A percentile compares a stretch with the other conserved stretches of the same genome.
Conservation (phyloP, 2,888 invertebrate genomes). For the Ametastegia equiseti region DNA sequence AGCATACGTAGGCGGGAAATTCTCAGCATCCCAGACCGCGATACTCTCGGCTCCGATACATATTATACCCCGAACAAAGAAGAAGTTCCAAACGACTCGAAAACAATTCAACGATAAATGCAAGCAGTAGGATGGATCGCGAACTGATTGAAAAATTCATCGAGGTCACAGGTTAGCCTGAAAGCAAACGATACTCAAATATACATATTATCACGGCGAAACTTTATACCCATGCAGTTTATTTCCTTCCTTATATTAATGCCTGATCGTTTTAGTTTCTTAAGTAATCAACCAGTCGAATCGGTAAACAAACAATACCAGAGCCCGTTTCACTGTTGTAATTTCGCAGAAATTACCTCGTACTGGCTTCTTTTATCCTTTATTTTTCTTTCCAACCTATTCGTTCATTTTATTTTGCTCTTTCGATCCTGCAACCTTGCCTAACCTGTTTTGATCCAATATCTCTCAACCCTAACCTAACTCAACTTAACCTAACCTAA, state of each 20-base stretch:
- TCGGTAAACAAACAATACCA: conserved; percentile 34
- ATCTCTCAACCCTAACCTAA: not conserved
- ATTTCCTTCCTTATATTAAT: not conserved
- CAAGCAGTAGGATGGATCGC: conserved; percentile 65
- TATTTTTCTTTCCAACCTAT: not conserved
- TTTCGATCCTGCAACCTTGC: not conserved
- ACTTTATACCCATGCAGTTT: no score
- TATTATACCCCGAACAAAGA: not conserved
- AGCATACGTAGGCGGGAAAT: not conserved
- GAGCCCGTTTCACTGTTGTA: conserved; percentile 21
- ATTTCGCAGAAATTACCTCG: not conserved
- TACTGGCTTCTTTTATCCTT: not conserved
- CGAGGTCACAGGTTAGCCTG: conserved; percentile 71
- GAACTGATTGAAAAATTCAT: conserved; percentile 70
- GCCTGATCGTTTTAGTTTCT: not conserved
- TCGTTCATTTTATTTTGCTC: not conserved
- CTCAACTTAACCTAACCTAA: no score
- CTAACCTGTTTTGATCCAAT: not conserved
- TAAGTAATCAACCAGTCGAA: conserved; percentile 5
- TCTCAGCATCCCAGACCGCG: not conserved
- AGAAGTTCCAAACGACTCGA: not conserved
- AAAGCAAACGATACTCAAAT: not conserved
- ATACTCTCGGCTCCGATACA: not conserved
- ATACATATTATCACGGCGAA: not conserved
- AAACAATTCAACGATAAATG: conserved; percentile 14